A percentile compares a stretch with the other conserved stretches of the same genome.
Evolutionary conservation across 2,113 vertebrate genomes (phyloP).

Genomic region (Cavia aperea): DNA sequence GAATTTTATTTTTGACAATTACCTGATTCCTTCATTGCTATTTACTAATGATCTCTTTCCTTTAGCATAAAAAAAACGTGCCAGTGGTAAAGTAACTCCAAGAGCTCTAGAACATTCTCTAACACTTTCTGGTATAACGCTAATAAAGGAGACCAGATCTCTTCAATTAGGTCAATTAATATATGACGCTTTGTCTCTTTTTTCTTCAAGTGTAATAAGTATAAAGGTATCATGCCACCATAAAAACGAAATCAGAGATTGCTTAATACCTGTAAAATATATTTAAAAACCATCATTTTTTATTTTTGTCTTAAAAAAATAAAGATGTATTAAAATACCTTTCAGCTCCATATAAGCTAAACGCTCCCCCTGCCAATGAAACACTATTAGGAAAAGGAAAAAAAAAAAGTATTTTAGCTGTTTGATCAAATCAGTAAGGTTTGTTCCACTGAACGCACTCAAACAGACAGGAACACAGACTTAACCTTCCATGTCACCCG

Average conservation of each 20-base stretch:
- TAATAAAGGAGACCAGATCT: neutral
- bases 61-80: neutral
- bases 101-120: slow-evolving; percentile 22
- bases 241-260: neutral
- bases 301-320: neutral
- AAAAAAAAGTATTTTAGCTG: neutral
- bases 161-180: neutral
- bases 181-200: neutral
- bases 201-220: neutral
- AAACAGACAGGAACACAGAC: neutral
- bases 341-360: slow-evolving; percentile 40
- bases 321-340: neutral
- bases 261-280: slow-evolving; percentile 52
- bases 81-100: neutral
- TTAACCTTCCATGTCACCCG: neutral
- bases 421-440: neutral
- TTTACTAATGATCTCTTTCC: neutral
- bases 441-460: neutral
- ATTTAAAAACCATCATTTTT: neutral
- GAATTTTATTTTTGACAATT: neutral
- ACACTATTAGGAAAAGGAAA: too few species aligned
- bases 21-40: neutral
- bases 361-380: slow-evolving; percentile 70
- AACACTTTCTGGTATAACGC: neutral
- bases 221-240: neutral